Evolutionary conservation across 2,797 vertebrate genomes (phyloP).

Genomic region (Coracias cyanogaster): DNA sequence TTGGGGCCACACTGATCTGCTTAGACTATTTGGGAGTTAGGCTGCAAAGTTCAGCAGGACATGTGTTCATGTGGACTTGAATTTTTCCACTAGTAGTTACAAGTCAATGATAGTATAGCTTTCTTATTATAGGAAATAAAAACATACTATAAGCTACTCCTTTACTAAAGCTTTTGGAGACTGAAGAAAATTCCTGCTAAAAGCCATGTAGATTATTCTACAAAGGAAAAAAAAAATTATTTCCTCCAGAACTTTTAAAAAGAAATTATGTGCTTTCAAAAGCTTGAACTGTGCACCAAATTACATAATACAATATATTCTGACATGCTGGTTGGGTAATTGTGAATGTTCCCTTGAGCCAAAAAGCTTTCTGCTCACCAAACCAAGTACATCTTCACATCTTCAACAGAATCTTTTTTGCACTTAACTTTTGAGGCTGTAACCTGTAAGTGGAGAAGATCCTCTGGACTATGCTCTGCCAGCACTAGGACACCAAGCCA

Average conservation of each 20-base stretch:
- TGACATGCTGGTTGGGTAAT: slow-evolving; percentile 12
- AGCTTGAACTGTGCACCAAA: background rate
- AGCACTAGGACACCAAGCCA: fast-evolving
- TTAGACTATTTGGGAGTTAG: background rate
- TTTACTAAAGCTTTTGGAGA: background rate
- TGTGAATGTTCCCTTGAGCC: background rate
- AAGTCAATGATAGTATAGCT: background rate
- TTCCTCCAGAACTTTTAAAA: background rate
- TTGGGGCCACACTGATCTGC: background rate
- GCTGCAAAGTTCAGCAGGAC: background rate
- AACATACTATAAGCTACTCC: background rate
- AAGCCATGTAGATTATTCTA: background rate
- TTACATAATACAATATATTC: background rate
- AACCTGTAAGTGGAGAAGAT: background rate
- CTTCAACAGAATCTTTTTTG: background rate
- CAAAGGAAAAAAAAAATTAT: background rate
- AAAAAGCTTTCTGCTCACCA: slow-evolving; percentile 33
- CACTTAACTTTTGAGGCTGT: background rate
- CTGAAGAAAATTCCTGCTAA: background rate
- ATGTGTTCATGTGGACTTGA: fast-evolving
- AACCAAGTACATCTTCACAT: background rate
- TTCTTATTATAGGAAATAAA: background rate
- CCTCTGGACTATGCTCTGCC: background rate
- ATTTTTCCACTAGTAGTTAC: background rate
- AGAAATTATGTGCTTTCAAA: background rate